Evolutionary conservation across 2,113 vertebrate genomes (phyloP), one percentile per base, ranked within the genome.

Genomic region (Triplophysa tibetana): DNA sequence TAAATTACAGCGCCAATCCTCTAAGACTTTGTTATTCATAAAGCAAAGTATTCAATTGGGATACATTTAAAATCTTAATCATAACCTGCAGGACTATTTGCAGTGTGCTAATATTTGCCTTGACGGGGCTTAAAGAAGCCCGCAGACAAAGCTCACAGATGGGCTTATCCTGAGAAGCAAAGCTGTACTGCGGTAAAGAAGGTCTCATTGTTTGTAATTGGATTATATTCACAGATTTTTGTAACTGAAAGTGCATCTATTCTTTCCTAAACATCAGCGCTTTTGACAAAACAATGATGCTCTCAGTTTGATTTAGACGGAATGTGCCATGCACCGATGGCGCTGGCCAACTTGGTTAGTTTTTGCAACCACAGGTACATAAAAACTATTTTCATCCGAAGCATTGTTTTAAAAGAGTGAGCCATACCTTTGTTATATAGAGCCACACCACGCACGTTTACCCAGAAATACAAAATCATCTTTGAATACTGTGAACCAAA

Each of bases 21-120:
- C 95, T 92, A 95, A 95, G 95, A 97, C 96, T 97, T 96, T 96
- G 95, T 96, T 96, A 95, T 96, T 95, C 95, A 96, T 96, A 95
- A 96, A 95, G 93, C 94, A 95, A 95, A 98, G 94, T 94, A 95
- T 87, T 90, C 88, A 95, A 96, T 84, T 84, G 94, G 94, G 94
- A 95, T 96, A 95, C 92, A 93, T 95, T 96, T 96, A 96, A 96
- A 96, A 95, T 95, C 95, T 95, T 95, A 96, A 96, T 96, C 95
- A 95, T 94, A 96, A 97, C 95, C 95, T 96, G 95, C 94, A 95
- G 96, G 94, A 93, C 92, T 95, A 94, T 96, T 96, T 95, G 94
- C 94, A 94, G 93, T 91, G 94, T 93, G 94, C 92, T 95, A 93
- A 94, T 96, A 95, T 95, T 95, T 95, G 93, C 93, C 92, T 94